A percentile compares a stretch with the other conserved stretches of the same genome.
Conservation (phyloP, 1,140 invertebrate species). For the Rhagoletis zephyria region DNA sequence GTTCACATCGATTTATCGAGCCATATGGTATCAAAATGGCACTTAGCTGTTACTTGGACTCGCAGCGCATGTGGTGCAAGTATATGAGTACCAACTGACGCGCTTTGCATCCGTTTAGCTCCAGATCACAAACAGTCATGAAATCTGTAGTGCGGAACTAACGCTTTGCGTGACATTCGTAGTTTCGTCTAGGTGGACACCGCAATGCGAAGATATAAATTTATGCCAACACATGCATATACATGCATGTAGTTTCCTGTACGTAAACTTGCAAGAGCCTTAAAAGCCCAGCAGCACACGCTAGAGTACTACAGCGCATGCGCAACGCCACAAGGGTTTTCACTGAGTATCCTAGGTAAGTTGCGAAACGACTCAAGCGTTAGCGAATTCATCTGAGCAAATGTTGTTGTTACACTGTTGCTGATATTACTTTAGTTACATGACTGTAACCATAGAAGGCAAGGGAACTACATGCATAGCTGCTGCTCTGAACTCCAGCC, state of each 20-base stretch:
- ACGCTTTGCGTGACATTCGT: too few relatives aligned
- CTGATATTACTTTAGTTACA: not conserved
- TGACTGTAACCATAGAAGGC: not conserved
- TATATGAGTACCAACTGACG: too few relatives aligned
- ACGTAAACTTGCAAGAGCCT: not conserved
- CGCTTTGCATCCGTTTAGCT: too few relatives aligned
- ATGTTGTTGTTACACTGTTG: not conserved
- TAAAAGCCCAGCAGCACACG: not conserved
- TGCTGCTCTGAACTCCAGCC: not conserved
- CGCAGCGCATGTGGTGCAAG: too few relatives aligned
- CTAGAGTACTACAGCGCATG: conserved; percentile 24
- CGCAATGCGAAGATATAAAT: not conserved
- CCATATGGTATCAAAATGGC: too few relatives aligned
- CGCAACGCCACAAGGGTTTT: conserved; percentile 42
- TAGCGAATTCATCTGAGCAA: not conserved
- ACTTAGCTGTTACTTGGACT: too few relatives aligned
- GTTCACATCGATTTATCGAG: too few relatives aligned
- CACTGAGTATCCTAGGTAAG: not conserved
- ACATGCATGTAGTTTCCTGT: not conserved
- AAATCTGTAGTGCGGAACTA: too few relatives aligned
- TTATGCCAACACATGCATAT: not conserved
- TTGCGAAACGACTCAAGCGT: not conserved
- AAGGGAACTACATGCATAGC: not conserved
- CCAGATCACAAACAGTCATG: too few relatives aligned
- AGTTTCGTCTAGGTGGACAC: not conserved